Percentiles rank a stretch among this genome's conserved stretches.
These are phyloP conservation scores for Nansenia antarctica DNA, from an alignment of 2,113 vertebrate species.

Conservation along the genomic window DNA sequence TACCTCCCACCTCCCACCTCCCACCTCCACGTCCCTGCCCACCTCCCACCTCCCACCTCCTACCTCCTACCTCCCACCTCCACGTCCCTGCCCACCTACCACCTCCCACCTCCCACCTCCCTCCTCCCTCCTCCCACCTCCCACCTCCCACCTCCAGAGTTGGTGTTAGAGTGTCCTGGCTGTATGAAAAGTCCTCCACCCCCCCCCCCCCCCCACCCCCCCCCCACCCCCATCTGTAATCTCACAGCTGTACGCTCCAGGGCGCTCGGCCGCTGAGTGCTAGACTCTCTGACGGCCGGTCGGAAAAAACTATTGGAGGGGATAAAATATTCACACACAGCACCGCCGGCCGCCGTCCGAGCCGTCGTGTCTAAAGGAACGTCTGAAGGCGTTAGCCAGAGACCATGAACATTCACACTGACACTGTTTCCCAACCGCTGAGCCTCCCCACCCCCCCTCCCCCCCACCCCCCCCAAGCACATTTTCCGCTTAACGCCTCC, in stretches of 20 bases:
- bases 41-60: no score
- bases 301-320: slow-evolving; percentile 69
- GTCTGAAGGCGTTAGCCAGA: slow-evolving; percentile 71
- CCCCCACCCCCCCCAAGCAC: no score
- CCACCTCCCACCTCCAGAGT: no score
- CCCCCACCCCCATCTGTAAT: no score
- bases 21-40: no score
- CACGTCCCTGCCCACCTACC: no score
- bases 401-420: slow-evolving; percentile 64
- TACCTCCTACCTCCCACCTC: slow-evolving; percentile 28
- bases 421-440: slow-evolving; percentile 66
- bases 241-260: slow-evolving; percentile 69
- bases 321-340: slow-evolving; percentile 74
- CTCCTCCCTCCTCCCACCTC: no score
- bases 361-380: slow-evolving; percentile 62
- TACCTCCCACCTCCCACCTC: no score
- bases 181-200: no score
- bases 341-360: slow-evolving; percentile 48
- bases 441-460: slow-evolving; percentile 63
- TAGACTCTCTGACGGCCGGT: slow-evolving; percentile 72
- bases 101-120: no score
- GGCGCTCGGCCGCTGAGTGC: slow-evolving; percentile 66
- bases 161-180: no score
- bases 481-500: slow-evolving; percentile 51
- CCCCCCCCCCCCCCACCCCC: no score